These are phyloP conservation scores for Incurvaria masculella DNA, from an alignment of 2,888 invertebrate species.

Conservation along the genomic window DNA sequence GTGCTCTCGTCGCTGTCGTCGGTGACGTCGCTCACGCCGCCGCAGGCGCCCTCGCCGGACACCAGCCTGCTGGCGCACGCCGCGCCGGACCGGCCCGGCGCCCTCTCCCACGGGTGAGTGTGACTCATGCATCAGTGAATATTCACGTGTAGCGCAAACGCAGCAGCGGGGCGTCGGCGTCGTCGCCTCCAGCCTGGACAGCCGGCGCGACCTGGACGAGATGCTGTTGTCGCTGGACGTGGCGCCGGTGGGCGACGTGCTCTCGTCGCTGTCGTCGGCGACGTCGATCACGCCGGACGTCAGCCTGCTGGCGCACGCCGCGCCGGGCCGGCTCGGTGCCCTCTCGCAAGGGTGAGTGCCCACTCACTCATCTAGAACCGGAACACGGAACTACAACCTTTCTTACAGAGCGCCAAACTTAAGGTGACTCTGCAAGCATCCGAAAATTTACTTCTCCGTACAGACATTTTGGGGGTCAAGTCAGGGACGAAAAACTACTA, in stretches of 20 bases:
- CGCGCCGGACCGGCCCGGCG: background rate
- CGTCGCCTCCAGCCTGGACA: conserved; percentile 48
- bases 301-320: no score
- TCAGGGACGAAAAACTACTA: no score
- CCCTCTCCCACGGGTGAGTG: background rate
- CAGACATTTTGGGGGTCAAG: no score
- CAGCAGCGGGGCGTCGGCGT: conserved; percentile 51
- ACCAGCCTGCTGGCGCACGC: conserved; percentile 49
- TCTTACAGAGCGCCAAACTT: no score
- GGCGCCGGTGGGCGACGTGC: conserved; percentile 70
- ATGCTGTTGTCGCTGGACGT: conserved; percentile 72
- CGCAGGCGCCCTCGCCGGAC: conserved; percentile 67
- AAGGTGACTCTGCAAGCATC: no score
- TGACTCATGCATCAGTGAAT: conserved; percentile 39
- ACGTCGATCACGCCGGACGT: conserved; percentile 75
- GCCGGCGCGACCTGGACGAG: conserved; percentile 65
- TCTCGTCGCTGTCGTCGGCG: conserved; percentile 75
- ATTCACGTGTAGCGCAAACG: no score
- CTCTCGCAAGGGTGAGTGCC: no score
- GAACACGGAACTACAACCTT: conserved; percentile 68
- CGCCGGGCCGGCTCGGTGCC: no score
- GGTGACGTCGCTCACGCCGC: conserved; percentile 65
- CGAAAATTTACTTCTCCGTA: no score
- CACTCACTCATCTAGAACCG: conserved; percentile 51
- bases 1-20: conserved; percentile 69